Evolutionary conservation across 2,888 invertebrate genomes (phyloP).

Genomic region (Lasius platythorax): DNA sequence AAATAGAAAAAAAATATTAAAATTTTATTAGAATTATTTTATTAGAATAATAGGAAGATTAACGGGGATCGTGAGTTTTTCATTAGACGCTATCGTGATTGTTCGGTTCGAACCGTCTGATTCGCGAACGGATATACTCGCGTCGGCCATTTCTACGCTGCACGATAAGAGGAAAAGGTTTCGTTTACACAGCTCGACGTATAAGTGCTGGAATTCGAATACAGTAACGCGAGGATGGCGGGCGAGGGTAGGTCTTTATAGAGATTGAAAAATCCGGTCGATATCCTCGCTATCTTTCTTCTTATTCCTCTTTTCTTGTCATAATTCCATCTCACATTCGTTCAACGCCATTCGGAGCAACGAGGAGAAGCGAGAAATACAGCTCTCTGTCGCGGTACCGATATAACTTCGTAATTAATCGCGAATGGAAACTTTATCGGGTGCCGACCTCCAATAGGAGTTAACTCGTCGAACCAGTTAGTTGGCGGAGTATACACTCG

Average conservation of each 20-base stretch:
- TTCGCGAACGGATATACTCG: constrained; percentile 1
- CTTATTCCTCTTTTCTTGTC: neutral
- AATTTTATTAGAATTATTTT: constrained; percentile 14
- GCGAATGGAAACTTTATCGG: constrained; percentile 27
- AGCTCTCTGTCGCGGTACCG: neutral
- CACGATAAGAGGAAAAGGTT: constrained; percentile 22
- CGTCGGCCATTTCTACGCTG: constrained; percentile 5
- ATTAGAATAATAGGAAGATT: neutral
- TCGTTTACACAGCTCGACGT: constrained; percentile 47
- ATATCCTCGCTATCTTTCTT: neutral
- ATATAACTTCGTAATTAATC: constrained; percentile 41
- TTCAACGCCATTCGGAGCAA: neutral
- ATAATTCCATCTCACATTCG: neutral
- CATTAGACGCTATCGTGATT: neutral
- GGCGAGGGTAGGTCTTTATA: neutral
- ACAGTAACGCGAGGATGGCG: constrained; percentile 45
- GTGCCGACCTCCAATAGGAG: neutral
- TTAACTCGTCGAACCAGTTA: constrained; percentile 28
- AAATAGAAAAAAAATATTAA: neutral
- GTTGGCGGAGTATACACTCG: neutral
- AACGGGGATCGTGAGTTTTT: neutral
- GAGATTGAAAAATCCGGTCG: constrained; percentile 40
- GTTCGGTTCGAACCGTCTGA: neutral
- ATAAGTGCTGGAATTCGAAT: constrained; percentile 69
- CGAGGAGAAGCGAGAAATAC: neutral